Percentiles rank a stretch among this genome's conserved stretches.
These are phyloP conservation scores for Acestrorhynchus altus DNA, from an alignment of 2,797 vertebrate genomes.

Conservation along the genomic window DNA sequence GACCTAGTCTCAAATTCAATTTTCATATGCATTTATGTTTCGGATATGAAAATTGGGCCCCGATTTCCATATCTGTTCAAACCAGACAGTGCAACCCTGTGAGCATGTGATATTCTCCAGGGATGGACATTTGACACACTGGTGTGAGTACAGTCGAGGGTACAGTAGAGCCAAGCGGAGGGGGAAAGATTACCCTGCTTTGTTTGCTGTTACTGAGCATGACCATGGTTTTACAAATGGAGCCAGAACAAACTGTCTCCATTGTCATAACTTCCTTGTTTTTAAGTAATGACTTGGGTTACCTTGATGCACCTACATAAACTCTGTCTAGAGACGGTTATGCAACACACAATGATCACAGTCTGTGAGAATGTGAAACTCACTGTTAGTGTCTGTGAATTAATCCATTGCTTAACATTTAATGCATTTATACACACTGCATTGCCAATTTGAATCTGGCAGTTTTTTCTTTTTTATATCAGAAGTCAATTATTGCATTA, in stretches of 20 bases:
- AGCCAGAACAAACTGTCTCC: conserved; percentile 49
- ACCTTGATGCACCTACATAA: conserved; percentile 31
- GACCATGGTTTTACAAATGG: conserved; percentile 30
- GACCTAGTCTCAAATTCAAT: too few species aligned
- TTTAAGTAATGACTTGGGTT: conserved; percentile 38
- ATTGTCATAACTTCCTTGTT: conserved; percentile 62
- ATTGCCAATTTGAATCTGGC: too few species aligned
- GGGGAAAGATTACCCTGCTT: conserved; percentile 41
- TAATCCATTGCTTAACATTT: not conserved
- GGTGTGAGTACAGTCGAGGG: conserved; percentile 8
- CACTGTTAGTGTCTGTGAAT: not conserved
- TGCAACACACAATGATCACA: not conserved
- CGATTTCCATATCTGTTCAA: too few species aligned
- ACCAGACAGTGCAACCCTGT: not conserved
- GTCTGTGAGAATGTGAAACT: not conserved
- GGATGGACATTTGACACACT: conserved; percentile 11
- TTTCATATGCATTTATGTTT: too few species aligned
- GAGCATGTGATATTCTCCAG: not conserved
- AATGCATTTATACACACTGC: too few species aligned
- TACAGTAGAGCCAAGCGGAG: conserved; percentile 15
- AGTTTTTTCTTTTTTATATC: too few species aligned
- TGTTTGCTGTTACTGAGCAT: conserved; percentile 57
- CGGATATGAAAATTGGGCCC: too few species aligned
- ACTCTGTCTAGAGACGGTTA: not conserved
- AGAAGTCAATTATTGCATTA: too few species aligned